Evolutionary conservation across 1,140 invertebrate genomes (phyloP), one percentile per base, ranked within the genome.

Genomic region (Elymnias hypermnestra): DNA sequence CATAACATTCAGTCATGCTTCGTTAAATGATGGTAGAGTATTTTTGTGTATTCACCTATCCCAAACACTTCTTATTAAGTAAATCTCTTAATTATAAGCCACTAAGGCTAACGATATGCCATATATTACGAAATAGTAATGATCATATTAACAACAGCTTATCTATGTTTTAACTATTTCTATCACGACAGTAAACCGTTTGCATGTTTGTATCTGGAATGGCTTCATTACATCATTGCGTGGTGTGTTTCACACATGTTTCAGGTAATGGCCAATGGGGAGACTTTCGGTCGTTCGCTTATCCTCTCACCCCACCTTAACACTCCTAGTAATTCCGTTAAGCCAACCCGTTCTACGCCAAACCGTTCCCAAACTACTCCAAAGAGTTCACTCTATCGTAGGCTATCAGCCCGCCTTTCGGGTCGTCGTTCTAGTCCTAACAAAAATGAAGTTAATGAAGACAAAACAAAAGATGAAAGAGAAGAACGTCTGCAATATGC

Each of bases 261-360:
- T 86, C 86, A 87, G 86, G 86, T 87, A 74, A 83, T 87, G 81
- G 83, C 84, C 83, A 85, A 84, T 84, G 84, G 81, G 79, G 82
- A 83, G 75, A 83, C 83, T 83, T 87, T 83, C 78, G 81, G 82
- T 86, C 82, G 77, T 77, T 87, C 86, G 75, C 75, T 79, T 82
- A 74, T 85, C 84, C 79, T 83, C 33, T 85, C 82, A 42, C 74
- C 84, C 45, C 73, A 71, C 50, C 68, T 70, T 7, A 74, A 61
- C 52, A 77, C 70, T 40, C 76, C 81, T 25, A 70, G 63, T 50
- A 60, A 67, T 13, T 65, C 72, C 15, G 28, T 55, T 18, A 73
- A 77, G 41, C 68, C 72, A 8, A 58, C 69, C 53, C 75, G 78
- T 28, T 61, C 63, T 33, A 77, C 83, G 33, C 73, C 78, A 13